A percentile compares a stretch with the other conserved stretches of the same genome.
Conservation (phyloP, 64 coral and sea anemone genomes). For the Actinia tenebrosa region DNA sequence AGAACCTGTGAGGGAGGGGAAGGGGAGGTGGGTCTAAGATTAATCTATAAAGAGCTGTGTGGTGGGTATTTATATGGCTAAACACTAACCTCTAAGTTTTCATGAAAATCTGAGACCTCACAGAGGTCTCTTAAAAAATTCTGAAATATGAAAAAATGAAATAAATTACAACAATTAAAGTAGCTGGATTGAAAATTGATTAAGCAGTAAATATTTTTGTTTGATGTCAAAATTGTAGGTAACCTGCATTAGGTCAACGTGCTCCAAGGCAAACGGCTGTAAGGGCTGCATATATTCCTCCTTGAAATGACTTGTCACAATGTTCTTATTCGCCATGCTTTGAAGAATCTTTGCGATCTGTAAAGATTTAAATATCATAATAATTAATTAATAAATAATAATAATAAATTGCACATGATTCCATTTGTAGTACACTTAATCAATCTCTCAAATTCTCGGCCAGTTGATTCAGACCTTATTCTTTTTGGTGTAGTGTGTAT, state of each 20-base stretch:
- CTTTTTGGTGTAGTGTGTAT: too few relatives aligned
- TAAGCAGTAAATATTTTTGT: too few relatives aligned
- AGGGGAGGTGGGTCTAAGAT: too few relatives aligned
- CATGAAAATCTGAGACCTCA: conserved; percentile 54
- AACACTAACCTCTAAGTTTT: conserved; percentile 47
- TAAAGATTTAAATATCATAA: background rate
- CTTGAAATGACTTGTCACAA: conserved; percentile 75
- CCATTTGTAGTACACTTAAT: too few relatives aligned
- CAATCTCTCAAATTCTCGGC: too few relatives aligned
- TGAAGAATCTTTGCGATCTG: conserved; percentile 96
- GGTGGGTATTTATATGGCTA: background rate
- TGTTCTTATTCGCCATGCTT: conserved; percentile 80
- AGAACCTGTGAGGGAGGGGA: too few relatives aligned
- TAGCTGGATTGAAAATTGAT: background rate
- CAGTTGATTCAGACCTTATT: too few relatives aligned
- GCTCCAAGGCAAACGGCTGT: conserved; percentile 69
- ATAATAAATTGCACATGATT: too few relatives aligned
- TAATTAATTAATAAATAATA: too few relatives aligned
- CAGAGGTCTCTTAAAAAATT: conserved; percentile 49
- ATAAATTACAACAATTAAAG: background rate
- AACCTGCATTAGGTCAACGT: conserved; percentile 76
- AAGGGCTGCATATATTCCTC: conserved; percentile 79
- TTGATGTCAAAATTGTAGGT: background rate
- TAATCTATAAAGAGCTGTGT: too few relatives aligned
- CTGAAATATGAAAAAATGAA: conserved; percentile 35